These are phyloP conservation scores for Chelmon rostratus DNA, from an alignment of 2,797 vertebrate genomes.

Conservation along the genomic window DNA sequence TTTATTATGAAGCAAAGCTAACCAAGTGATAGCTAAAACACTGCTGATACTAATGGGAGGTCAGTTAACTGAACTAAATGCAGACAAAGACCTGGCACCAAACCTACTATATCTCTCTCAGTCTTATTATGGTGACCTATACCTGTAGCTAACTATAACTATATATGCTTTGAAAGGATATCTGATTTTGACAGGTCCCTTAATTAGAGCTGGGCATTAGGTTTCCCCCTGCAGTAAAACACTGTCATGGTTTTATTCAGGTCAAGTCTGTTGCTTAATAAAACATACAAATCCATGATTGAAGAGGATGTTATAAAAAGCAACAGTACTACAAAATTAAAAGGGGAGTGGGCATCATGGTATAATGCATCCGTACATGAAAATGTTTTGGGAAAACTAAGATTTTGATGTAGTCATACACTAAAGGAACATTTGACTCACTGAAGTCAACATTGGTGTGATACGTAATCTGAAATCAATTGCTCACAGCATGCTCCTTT, in stretches of 20 bases:
- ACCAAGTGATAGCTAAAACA: not conserved
- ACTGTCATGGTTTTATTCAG: not conserved
- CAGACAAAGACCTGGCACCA: too few species aligned
- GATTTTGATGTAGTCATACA: too few species aligned
- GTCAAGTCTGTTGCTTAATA: not conserved
- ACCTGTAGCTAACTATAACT: not conserved
- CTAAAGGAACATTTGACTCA: not conserved
- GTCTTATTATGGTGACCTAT: not conserved
- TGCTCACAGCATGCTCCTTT: too few species aligned
- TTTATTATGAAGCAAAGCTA: not conserved
- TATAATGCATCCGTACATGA: not conserved
- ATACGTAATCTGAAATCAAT: not conserved
- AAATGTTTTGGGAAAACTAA: not conserved
- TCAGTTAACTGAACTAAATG: too few species aligned
- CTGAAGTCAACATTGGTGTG: not conserved
- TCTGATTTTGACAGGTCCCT: not conserved
- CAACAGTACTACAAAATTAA: not conserved
- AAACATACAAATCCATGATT: not conserved
- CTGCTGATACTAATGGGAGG: too few species aligned
- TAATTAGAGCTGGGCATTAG: slow-evolving; percentile 10
- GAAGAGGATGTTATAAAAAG: not conserved
- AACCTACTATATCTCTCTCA: too few species aligned
- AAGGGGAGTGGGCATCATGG: not conserved
- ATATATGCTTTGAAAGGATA: not conserved
- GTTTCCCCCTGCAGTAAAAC: not conserved